phyloP scores from a whole-genome alignment of 2,888 invertebrate species.

The Caenorhabditis afra region DNA sequence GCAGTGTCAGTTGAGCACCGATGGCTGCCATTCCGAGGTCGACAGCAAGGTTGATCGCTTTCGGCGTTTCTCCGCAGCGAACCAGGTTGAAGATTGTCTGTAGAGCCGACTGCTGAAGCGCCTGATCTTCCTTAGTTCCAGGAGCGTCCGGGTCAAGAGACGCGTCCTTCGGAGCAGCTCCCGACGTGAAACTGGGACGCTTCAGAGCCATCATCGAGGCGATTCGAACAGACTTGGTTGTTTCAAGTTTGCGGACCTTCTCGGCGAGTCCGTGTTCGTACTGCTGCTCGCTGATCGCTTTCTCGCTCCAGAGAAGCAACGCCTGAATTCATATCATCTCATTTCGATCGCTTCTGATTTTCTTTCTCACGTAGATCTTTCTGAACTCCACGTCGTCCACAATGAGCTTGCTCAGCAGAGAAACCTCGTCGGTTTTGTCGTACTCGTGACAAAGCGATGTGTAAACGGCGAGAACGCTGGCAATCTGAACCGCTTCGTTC shows the following conservation, averaged over 20 bases:
- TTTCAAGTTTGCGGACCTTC: slow-evolving; percentile 38
- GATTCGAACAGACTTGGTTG: slow-evolving; percentile 14
- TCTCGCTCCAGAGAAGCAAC: slow-evolving; percentile 53
- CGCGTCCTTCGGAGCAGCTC: slow-evolving; percentile 36
- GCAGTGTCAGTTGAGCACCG: slow-evolving; percentile 43
- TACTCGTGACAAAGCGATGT: slow-evolving; percentile 54
- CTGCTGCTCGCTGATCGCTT: slow-evolving; percentile 55
- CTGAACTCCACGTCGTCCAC: slow-evolving; percentile 54
- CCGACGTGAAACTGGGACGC: slow-evolving; percentile 25
- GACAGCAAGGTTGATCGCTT: slow-evolving; percentile 47
- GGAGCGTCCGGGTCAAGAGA: slow-evolving; percentile 46
- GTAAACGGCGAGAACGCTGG: slow-evolving; percentile 43
- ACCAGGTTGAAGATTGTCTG: slow-evolving; percentile 41
- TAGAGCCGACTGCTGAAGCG: slow-evolving; percentile 28
- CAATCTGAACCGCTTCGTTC: slow-evolving; percentile 59
- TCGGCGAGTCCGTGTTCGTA: slow-evolving; percentile 45
- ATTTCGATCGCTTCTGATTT: background rate
- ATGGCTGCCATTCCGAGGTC: slow-evolving; percentile 51
- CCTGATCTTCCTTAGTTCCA: slow-evolving; percentile 49
- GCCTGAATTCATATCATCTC: too few relatives aligned
- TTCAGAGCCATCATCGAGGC: slow-evolving; percentile 50
- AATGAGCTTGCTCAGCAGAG: slow-evolving; percentile 46
- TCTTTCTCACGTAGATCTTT: slow-evolving; percentile 43
- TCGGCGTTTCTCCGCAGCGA: slow-evolving; percentile 42
- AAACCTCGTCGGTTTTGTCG: slow-evolving; percentile 29